Base-by-base conservation (phyloP, 2,888 invertebrate species). In the Dynastes maya region DNA sequence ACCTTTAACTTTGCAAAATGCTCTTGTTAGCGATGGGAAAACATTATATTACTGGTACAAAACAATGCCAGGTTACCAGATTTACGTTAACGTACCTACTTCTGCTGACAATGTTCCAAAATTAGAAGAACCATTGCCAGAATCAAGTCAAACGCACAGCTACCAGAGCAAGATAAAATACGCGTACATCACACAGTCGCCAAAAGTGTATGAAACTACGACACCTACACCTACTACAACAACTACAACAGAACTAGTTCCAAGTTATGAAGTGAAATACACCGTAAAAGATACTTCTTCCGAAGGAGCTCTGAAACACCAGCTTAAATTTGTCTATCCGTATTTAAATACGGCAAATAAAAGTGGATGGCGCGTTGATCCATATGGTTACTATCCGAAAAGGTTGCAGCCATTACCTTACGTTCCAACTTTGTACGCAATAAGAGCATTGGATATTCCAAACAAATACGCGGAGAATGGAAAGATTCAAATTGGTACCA, bases 1-100 rank as follows among this genome's bases (percentile, higher is more conserved):
- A 81, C 88, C 89, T 3, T 85, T 88, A n/a, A 86, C 88, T 37
- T 82, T 88, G 64, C 88, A 88, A 80, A 88, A 88, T 83, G 87
- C 87, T 5, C 83, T 87, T 58, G 79, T 88, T 63, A 86, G 84
- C 63, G 87, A 88, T 78, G 89, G 89, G 3, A 84, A 86, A 80
- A 86, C 85, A 1, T 81, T 88, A 49, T 88, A 87, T 80, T 87
- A 88, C 79, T 88, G 88, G 87, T 83, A 84, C 78, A 86, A 85
- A 81, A 85, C 85, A 75, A 80, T 88, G 40, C 88, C 88, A 6
- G 85, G 85, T 37, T 80, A 86, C 65, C 76, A 71, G 61, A 53
- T 70, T 53, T 71, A 77, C 27, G 16, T 67, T 11, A 53, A 76
- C 29, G 51, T 51, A 11, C 76, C 76, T 29, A 32, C 63, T n/a